Conservation (phyloP, 2,888 invertebrate species). For the Cosmia trapezina region DNA sequence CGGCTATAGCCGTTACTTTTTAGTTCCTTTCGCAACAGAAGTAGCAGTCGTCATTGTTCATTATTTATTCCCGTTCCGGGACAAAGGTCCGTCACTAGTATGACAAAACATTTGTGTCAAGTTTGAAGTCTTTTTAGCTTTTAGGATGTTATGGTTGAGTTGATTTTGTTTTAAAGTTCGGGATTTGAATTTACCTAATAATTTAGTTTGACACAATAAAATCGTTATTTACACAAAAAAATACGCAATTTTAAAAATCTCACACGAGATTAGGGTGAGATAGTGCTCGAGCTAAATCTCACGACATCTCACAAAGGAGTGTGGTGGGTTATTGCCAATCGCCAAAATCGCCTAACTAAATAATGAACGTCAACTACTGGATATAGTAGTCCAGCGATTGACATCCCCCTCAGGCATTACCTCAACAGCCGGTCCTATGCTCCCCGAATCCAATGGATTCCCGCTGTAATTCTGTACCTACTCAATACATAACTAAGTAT, state of each 20-base stretch:
- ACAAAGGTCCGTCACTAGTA: slow-evolving; percentile 57
- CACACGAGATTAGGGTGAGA: too few relatives aligned
- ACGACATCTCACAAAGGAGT: too few relatives aligned
- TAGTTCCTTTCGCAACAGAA: slow-evolving; percentile 50
- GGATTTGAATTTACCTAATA: too few relatives aligned
- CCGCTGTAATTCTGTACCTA: too few relatives aligned
- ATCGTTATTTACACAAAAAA: too few relatives aligned
- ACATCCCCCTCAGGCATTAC: neutral
- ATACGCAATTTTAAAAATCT: too few relatives aligned
- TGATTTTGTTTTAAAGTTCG: slow-evolving; percentile 16
- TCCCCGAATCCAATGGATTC: too few relatives aligned
- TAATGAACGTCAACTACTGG: too few relatives aligned
- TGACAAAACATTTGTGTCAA: slow-evolving; percentile 65
- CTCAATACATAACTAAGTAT: neutral
- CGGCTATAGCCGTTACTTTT: slow-evolving; percentile 56
- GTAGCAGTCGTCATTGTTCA: slow-evolving; percentile 57
- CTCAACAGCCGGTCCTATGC: neutral
- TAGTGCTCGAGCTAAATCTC: too few relatives aligned
- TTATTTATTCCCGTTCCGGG: slow-evolving; percentile 61
- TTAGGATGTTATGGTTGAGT: slow-evolving; percentile 12
- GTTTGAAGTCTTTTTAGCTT: slow-evolving; percentile 25
- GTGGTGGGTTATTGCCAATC: too few relatives aligned
- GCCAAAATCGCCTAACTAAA: too few relatives aligned
- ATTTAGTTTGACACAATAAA: too few relatives aligned
- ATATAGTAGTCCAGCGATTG: neutral